Percentiles rank a stretch among this genome's conserved stretches.
Evolutionary conservation across 1,140 invertebrate species (phyloP).

Genomic region (Argopecten irradians): DNA sequence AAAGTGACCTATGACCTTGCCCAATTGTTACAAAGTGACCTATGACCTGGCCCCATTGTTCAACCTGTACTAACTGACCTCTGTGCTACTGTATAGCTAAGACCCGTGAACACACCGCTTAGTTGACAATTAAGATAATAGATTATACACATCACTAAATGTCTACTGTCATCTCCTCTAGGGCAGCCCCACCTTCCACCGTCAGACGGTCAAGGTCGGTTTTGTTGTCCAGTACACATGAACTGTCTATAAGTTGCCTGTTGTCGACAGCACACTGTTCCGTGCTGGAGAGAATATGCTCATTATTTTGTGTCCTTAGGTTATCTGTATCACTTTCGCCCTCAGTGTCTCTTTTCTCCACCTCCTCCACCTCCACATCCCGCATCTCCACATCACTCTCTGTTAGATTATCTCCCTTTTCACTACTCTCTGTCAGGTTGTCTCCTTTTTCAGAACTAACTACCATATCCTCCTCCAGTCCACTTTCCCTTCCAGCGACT

Average conservation of each 20-base stretch:
- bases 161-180: constrained; percentile 2
- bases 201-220: background rate
- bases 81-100: background rate
- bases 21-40: background rate
- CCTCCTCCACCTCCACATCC: background rate
- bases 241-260: constrained; percentile 14
- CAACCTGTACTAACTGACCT: background rate
- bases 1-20: no score
- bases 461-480: background rate
- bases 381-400: background rate
- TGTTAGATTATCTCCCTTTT: constrained; percentile 1
- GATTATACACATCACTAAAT: constrained; percentile 4
- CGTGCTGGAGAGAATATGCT: constrained; percentile 1
- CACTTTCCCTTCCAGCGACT: background rate
- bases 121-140: background rate
- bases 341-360: background rate
- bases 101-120: constrained; percentile 19
- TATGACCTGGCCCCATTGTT: background rate
- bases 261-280: background rate
- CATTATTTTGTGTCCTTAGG: background rate
- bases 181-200: constrained; percentile 10
- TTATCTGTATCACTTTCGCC: background rate
- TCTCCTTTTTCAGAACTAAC: background rate
- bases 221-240: constrained; percentile 12
- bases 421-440: background rate